A percentile compares a stretch with the other conserved stretches of the same genome.
phyloP scores from a whole-genome alignment of 2,888 invertebrate genomes.

The Notodonta dromedarius region DNA sequence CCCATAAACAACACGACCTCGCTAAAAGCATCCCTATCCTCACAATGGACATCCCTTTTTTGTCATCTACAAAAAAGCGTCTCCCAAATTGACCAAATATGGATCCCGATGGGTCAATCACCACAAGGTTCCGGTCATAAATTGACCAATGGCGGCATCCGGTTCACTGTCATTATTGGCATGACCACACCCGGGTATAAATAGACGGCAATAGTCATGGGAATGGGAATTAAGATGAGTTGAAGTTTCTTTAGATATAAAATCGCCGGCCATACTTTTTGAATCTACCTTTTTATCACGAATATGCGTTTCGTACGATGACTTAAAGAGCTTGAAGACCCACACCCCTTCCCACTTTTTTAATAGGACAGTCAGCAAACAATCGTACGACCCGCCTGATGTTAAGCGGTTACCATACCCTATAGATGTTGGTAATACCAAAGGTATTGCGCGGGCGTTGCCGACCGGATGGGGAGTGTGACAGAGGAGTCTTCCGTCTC shows the following conservation, averaged over 20 bases:
- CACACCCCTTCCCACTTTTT: no score
- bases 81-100: constrained; percentile 1
- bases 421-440: no score
- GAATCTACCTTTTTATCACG: no score
- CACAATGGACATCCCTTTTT: not conserved
- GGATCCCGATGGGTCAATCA: constrained; percentile 21
- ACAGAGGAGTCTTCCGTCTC: no score
- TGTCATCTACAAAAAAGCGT: not conserved
- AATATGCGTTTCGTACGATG: no score
- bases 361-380: no score
- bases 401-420: no score
- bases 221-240: not conserved
- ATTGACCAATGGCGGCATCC: constrained; percentile 30
- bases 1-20: not conserved
- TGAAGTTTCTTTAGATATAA: not conserved
- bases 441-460: no score
- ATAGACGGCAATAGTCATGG: constrained; percentile 7
- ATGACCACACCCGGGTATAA: constrained; percentile 9
- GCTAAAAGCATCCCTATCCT: constrained; percentile 1
- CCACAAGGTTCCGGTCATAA: constrained; percentile 31
- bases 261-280: not conserved
- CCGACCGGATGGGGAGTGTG: no score
- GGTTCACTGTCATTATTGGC: constrained; percentile 15
- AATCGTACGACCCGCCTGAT: no score
- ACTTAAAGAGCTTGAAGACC: no score